These are phyloP conservation scores for Pseudorasbora parva DNA, from an alignment of 2,113 vertebrate species.

Conservation along the genomic window DNA sequence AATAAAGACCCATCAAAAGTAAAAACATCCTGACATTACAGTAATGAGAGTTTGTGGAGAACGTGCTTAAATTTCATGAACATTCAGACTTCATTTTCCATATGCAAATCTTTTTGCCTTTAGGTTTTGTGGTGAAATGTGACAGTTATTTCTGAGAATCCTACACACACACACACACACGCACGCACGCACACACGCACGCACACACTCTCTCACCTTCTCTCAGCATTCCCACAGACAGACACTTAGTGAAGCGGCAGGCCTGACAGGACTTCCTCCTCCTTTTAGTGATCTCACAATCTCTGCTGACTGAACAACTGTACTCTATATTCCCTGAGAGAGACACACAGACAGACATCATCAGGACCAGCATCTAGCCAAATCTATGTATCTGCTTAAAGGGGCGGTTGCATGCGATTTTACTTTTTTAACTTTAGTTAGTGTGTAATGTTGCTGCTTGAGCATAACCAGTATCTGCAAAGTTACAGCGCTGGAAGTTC, in stretches of 20 bases:
- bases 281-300: conserved; percentile 79
- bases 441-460: too few species aligned
- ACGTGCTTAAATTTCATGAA: too few species aligned
- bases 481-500: too few species aligned
- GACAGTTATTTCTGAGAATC: too few species aligned
- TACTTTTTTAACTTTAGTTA: too few species aligned
- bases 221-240: conserved; percentile 77
- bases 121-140: not conserved
- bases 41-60: too few species aligned
- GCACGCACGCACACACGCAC: not conserved
- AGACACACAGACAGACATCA: not conserved
- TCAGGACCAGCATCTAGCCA: not conserved
- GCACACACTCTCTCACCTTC: conserved; percentile 69
- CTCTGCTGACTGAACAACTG: conserved; percentile 76
- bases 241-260: conserved; percentile 77
- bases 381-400: not conserved
- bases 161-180: too few species aligned
- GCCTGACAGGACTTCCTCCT: conserved; percentile 80
- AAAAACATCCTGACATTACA: too few species aligned
- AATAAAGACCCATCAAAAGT: too few species aligned
- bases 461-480: too few species aligned
- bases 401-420: too few species aligned
- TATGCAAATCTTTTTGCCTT: not conserved
- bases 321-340: conserved; percentile 77
- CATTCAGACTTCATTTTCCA: not conserved